Conservation (phyloP, 2,888 invertebrate genomes). For the Hybos culiciformis region DNA sequence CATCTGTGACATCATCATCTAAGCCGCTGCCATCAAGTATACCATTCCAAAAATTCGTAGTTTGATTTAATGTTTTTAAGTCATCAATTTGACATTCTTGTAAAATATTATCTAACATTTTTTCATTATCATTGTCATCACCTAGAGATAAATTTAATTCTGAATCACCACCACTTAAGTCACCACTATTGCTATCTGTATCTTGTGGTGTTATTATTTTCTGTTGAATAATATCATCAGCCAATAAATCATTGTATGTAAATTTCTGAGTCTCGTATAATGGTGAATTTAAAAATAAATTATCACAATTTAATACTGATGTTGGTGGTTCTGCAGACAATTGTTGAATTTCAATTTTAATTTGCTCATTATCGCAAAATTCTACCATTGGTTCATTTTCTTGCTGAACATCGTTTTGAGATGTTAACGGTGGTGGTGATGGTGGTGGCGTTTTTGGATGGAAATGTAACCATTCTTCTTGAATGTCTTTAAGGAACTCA, state of each 20-base stretch:
- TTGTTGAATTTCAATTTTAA: conserved; percentile 28
- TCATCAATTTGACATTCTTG: conserved; percentile 36
- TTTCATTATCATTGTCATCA: conserved; percentile 31
- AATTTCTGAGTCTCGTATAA: no score
- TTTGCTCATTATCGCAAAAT: conserved; percentile 30
- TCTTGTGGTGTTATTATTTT: background rate
- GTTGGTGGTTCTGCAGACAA: conserved; percentile 15
- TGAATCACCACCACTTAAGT: conserved; percentile 33
- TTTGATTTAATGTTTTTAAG: conserved; percentile 32
- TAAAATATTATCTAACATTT: conserved; percentile 34
- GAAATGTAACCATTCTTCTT: conserved; percentile 34
- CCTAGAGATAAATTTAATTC: conserved; percentile 32
- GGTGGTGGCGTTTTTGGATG: conserved; percentile 33
- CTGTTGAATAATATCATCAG: background rate
- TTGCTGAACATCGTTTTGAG: background rate
- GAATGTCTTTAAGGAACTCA: conserved; percentile 31
- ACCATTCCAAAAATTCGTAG: conserved; percentile 35
- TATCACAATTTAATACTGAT: conserved; percentile 10
- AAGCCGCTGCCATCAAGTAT: conserved; percentile 26
- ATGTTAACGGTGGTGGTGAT: conserved; percentile 15
- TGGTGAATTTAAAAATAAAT: no score
- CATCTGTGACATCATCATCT: no score
- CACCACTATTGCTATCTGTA: conserved; percentile 12
- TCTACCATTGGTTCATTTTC: conserved; percentile 19
- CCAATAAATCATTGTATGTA: no score